A percentile compares a stretch with the other conserved stretches of the same genome.
These are phyloP conservation scores for Ctenosaura bakeri DNA, from an alignment of 2,797 vertebrate genomes.

Conservation along the genomic window DNA sequence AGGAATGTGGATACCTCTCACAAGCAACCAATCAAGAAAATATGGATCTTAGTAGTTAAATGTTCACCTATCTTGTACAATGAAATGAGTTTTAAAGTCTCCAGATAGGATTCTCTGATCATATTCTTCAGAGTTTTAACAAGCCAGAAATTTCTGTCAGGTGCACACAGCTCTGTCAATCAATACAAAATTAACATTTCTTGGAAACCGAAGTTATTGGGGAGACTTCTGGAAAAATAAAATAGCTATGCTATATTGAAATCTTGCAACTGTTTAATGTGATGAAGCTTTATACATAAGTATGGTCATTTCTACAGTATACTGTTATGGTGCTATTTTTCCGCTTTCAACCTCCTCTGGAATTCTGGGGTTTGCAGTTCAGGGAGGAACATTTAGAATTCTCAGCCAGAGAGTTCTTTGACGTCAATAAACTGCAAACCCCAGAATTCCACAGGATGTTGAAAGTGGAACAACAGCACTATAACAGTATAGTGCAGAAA, in stretches of 20 bases:
- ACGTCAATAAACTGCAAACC: too few relatives aligned
- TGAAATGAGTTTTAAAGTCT: neutral
- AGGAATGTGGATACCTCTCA: neutral
- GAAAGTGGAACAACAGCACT: too few relatives aligned
- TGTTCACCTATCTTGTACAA: neutral
- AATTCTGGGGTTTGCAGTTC: too few relatives aligned
- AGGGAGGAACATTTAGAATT: too few relatives aligned
- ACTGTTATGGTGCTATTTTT: too few relatives aligned
- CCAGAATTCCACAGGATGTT: too few relatives aligned
- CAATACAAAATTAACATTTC: neutral
- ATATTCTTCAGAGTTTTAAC: neutral
- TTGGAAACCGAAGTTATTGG: neutral
- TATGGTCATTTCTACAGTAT: too few relatives aligned
- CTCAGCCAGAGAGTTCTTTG: too few relatives aligned
- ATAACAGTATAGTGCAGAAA: too few relatives aligned
- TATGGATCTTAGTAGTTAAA: neutral
- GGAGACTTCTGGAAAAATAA: neutral
- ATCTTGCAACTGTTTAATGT: accelerated
- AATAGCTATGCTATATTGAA: neutral
- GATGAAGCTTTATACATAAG: neutral
- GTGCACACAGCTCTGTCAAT: slow-evolving; percentile 33
- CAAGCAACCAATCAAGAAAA: neutral
- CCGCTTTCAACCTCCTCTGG: too few relatives aligned
- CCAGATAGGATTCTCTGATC: neutral
- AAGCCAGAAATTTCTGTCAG: slow-evolving; percentile 10